Base-by-base conservation (phyloP, 2,797 vertebrate species). In the Rhinella marina region DNA sequence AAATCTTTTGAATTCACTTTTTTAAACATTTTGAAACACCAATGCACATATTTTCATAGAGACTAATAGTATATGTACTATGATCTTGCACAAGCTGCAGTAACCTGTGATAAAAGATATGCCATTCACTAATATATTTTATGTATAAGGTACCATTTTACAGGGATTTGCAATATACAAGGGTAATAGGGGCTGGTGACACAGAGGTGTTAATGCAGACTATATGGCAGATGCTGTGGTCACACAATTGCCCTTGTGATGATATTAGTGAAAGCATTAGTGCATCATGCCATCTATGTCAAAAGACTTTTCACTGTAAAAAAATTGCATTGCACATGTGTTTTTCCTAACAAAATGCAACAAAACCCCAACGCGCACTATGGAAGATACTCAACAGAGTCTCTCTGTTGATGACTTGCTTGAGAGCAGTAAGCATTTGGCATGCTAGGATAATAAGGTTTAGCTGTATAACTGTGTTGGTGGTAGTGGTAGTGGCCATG, bases 91-190 rank as follows among this genome's bases (percentile, higher is more conserved):
- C 10, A 12, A 32, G 11, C 27, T 57, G 64, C 82, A 3, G 54
- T 8, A 84, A 82, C 41, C 48, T 16, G 0, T 76, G 73, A 76
- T 76, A 52, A 76, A 76, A 52, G 73, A 76, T 76, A 52, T 52
- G 48, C 41, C 21, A 21, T 52, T 50, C 13, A 76, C 48, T 75
- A 11, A 54, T n/a, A 76, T 76, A n/a, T 76, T 76, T 52, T 76
- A 52, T 48, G n/a, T 76, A 7, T 2, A 76, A 54, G 54, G 25
- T 23, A 76, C 52, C 48, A 10, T 25, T 76, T 52, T 25, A 76
- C 54, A n/a, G 48, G 25, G 48, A 48, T 76, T 12, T 76, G 11
- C 73, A 25, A 54, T 76, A 54, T n/a, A 76, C 73, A 76, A 76
- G 48, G 48, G 21, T 50, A n/a, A n/a, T 52, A 75, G 50, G 19